Base-by-base conservation (phyloP, 2,797 vertebrate genomes). In the Orestias chungarensis region DNA sequence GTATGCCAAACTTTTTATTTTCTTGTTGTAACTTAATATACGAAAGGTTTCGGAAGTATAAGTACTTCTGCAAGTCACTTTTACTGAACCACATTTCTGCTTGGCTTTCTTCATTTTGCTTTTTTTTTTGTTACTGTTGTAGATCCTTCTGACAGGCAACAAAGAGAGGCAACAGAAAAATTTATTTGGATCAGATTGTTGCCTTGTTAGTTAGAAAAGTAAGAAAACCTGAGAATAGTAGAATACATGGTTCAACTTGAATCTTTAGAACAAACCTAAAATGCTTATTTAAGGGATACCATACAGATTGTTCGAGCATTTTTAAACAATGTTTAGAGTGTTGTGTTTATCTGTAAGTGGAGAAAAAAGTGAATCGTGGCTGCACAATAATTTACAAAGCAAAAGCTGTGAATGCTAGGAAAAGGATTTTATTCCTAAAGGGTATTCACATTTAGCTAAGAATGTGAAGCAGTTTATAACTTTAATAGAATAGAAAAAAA, bases 401-500 rank as follows among this genome's bases (percentile, higher is more conserved):
- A 69, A 29, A 1, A 31, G 52, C 38, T 11, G 10, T 12, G 10
- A 18, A 33, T 23, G 7, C 17, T 20, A 29, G 38, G 43, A 42
- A 10, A 77, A 65, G 73, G 82, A 81, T 90, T 87, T 84, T 82
- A 76, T 42, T 59, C 11, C 85, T 79, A 72, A 38, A 70, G 79
- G 66, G 82, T 88, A 82, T 82, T 66, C 72, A 83, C 49, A 49
- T 70, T 70, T 70, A 68, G 55, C 74, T 73, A 83, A 20, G 17
- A 73, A 74, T 59, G 12, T 59, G 20, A 44, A 70, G 23, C 12
- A 11, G 59, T 31, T 17, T 38, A 20, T 11, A 46, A 66, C 40
- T 55, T 61, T 86, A 85, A 87, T 74, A 84, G 80, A 91, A 88
- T 90, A 82, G 82, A 88, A 88, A 74, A 64, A 85, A 90, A 88